Evolutionary conservation across 2,113 vertebrate species (phyloP), one percentile per base, ranked within the genome.

Genomic region (Poeciliopsis prolifica): DNA sequence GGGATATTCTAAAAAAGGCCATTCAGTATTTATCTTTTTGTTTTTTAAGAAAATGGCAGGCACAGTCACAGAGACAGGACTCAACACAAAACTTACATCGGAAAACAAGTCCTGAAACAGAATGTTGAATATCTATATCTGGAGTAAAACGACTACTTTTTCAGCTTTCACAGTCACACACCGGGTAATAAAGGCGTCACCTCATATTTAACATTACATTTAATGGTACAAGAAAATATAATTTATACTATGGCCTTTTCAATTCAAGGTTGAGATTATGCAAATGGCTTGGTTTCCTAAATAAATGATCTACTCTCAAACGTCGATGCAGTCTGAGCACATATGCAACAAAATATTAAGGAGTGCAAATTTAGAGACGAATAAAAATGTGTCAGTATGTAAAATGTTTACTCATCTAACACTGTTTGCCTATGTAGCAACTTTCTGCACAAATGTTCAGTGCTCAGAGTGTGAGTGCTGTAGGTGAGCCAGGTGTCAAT

Each of bases 1-100:
- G 93, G 93, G 94, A 95, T 91, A 79, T 92, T 24, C 17, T 87
- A 78, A 90, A 90, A 93, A 94, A 94, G 92, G 92, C 91, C 90
- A 93, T 92, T 90, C 63, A 88, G 88, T 88, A 85, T 89, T 87
- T 37, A 37, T 37, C 2, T 11, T 37, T 37, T 90, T 84, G 68
- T 48, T 42, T 2, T 14, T 42, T 42, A 48, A 48, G 17, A 19
- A 48, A 85, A 81, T 75, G 87, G 88, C 82, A 83, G 79, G 85
- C 88, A 84, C 82, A 82, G 77, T 86, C 78, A 88, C 81, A 81
- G 85, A 80, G 85, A 81, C 71, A 77, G 88, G 65, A 81, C 77
- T 48, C 79, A 72, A 88, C 77, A 82, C 65, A 88, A 84, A 82
- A 61, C 75, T 65, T 6, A 81, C 85, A 82, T 61, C 33, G 76